Conservation (phyloP, 1,140 invertebrate species). For the Copidosoma floridanum region DNA sequence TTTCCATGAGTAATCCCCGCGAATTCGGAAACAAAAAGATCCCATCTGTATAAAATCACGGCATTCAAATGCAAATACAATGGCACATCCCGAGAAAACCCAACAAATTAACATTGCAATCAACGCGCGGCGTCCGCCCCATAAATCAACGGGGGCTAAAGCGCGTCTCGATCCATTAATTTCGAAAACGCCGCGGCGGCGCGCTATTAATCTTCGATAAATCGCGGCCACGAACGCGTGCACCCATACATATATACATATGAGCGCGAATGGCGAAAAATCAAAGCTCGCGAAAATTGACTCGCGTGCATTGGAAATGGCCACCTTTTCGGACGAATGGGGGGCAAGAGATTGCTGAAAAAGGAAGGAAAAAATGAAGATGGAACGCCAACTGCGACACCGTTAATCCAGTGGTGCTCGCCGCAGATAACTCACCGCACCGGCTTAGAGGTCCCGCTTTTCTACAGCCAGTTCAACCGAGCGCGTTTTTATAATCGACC, state of each 20-base stretch:
- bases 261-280: not conserved
- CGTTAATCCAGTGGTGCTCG: not conserved
- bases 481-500: too few species aligned
- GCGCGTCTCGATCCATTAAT: constrained; percentile 10
- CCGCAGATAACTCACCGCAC: constrained; percentile 3
- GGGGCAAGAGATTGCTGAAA: too few species aligned
- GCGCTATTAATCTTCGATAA: constrained; percentile 8
- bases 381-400: not conserved
- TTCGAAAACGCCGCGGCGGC: not conserved
- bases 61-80: too few species aligned
- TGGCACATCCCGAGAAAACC: too few species aligned
- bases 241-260: not conserved
- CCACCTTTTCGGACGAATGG: too few species aligned
- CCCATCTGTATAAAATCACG: too few species aligned
- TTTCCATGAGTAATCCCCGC: too few species aligned
- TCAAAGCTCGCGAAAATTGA: not conserved
- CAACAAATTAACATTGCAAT: too few species aligned
- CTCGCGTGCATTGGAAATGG: too few species aligned
- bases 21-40: too few species aligned
- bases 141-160: constrained; percentile 18
- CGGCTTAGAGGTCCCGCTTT: not conserved
- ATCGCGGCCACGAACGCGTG: not conserved
- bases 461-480: too few species aligned
- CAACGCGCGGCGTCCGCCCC: not conserved
- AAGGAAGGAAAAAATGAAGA: too few species aligned